These are phyloP conservation scores for Platalea minor DNA, from an alignment of 2,797 vertebrate genomes.

Conservation along the genomic window DNA sequence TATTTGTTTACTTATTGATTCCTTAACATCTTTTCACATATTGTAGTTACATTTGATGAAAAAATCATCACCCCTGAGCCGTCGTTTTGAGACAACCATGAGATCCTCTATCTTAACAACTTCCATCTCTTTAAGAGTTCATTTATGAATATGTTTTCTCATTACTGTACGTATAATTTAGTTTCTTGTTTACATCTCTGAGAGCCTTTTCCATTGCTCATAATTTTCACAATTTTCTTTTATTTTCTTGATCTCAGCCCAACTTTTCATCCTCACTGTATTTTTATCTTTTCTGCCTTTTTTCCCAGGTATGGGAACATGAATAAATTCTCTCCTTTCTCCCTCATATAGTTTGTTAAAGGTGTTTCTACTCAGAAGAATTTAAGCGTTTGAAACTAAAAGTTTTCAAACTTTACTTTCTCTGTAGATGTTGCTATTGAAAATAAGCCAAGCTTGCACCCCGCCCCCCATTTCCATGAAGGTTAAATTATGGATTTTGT, in stretches of 20 bases:
- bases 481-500: slow-evolving; percentile 17
- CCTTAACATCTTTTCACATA: not conserved
- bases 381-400: not conserved
- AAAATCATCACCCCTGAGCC: not conserved
- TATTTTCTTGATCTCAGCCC: not conserved
- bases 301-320: not conserved
- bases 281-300: not conserved
- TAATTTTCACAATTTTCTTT: not conserved
- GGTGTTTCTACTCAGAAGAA: not conserved
- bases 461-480: not conserved
- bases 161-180: not conserved
- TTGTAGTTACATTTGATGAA: not conserved
- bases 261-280: not conserved
- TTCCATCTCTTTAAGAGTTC: not conserved
- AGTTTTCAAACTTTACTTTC: not conserved
- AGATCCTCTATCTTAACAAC: not conserved
- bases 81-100: not conserved
- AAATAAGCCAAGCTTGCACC: not conserved
- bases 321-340: not conserved
- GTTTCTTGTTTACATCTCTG: not conserved
- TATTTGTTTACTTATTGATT: not conserved
- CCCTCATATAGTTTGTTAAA: not conserved
- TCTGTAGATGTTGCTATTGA: not conserved
- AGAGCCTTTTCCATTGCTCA: not conserved
- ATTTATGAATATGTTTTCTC: not conserved